Base-by-base conservation (phyloP, 1,140 invertebrate genomes). In the Ceratitis capitata region DNA sequence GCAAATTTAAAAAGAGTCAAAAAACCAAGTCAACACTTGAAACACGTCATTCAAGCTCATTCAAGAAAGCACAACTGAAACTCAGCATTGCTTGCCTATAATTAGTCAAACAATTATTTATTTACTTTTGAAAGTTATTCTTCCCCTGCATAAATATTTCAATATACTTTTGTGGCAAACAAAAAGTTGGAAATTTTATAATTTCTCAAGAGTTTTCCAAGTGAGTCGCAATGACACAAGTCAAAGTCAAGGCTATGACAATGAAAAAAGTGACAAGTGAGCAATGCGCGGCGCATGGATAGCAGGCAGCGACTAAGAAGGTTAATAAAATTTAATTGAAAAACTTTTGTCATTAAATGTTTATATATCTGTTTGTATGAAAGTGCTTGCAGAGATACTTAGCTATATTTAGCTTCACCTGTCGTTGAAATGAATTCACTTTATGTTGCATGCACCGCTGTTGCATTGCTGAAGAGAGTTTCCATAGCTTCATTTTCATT, bases 241-340 rank as follows among this genome's bases (percentile, higher is more conserved):
- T 78, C 69, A 78, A 78, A 78, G 39, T 23, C 39, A 78, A 78
- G 39, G 69, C 45, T 45, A 35, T 12, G 69, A 45, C 69, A 69
- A 69, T 69, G 32, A 69, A 69, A 39, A 32, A 3, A 32, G 32
- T 32, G 61, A 16, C 10, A 45, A 78, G 69, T 14, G 69, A 78
- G 45, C 42, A 78, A 78, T 39, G 42, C 23, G 35, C 32, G 7
- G 69, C n/a, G n/a, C n/a, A n/a, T n/a, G n/a, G n/a, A n/a, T n/a
- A 78, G 39, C 12, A 6, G 4, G 23, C 58, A 23, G 29, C 14
- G 39, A 26, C 69, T 35, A n/a, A 78, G n/a, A 39, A 39, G 35
- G 69, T 78, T 78, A 78, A 78, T 78, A 35, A 78, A 78, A 78
- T 78, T 78, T 78, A 78, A 78, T 78, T 78, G 69, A 16, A 78